Percentiles rank a stretch among this genome's conserved stretches.
Conservation (phyloP, 2,113 vertebrate species). For the Crotalus viridis region DNA sequence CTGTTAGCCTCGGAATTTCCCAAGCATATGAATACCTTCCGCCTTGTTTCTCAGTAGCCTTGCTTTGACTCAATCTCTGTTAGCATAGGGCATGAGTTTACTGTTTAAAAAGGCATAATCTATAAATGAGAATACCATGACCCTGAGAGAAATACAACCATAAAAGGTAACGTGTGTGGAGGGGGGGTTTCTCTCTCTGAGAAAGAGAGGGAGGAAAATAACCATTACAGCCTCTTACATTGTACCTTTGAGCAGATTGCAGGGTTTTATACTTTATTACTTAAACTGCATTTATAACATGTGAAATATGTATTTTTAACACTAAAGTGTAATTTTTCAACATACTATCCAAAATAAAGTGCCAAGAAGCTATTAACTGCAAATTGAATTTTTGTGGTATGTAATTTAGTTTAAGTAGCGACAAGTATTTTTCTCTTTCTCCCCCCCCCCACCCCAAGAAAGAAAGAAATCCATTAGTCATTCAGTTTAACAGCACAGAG, state of each 20-base stretch:
- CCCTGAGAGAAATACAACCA: conserved; percentile 26
- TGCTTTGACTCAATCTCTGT: not conserved
- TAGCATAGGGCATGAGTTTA: not conserved
- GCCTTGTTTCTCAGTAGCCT: not conserved
- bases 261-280: conserved; percentile 39
- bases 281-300: conserved; percentile 52
- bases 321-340: conserved; percentile 65
- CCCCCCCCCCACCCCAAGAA: not conserved
- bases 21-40: not conserved
- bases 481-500: conserved; percentile 61
- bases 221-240: conserved; percentile 47
- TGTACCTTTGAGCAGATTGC: conserved; percentile 55
- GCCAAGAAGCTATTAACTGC: conserved; percentile 63
- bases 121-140: conserved; percentile 15
- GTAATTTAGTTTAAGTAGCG: conserved; percentile 69
- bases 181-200: conserved; percentile 7
- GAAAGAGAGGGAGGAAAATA: conserved; percentile 16
- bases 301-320: conserved; percentile 56
- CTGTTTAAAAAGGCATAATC: conserved; percentile 22
- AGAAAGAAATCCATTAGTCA: conserved; percentile 61
- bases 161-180: not conserved
- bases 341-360: conserved; percentile 67
- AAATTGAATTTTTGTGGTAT: conserved; percentile 67
- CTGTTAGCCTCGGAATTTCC: not conserved
- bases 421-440: conserved; percentile 42